phyloP scores from a whole-genome alignment of 2,797 vertebrate species.

The Manis crassicaudata region DNA sequence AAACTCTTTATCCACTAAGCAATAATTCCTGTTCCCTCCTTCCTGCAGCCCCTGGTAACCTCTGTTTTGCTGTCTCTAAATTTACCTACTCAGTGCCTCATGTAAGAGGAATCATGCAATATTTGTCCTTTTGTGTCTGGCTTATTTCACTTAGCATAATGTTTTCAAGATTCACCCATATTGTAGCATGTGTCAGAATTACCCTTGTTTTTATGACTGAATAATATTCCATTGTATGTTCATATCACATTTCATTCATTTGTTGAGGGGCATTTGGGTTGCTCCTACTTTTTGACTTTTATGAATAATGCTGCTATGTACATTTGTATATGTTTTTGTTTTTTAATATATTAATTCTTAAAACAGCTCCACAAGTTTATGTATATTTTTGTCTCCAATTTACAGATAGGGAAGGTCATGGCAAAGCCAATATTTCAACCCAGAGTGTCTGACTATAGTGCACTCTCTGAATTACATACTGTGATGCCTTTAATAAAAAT shows the following conservation, averaged over 20 bases:
- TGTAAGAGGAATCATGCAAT: not conserved
- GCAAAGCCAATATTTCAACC: not conserved
- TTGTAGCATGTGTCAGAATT: not conserved
- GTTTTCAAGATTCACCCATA: not conserved
- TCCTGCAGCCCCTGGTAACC: not conserved
- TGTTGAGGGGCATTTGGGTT: not conserved
- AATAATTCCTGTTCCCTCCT: not conserved
- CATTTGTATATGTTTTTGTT: not conserved
- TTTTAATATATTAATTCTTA: slow-evolving; percentile 1
- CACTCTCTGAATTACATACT: not conserved
- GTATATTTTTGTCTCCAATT: not conserved
- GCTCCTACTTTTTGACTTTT: not conserved
- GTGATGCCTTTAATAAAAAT: not conserved
- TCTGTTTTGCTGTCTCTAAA: not conserved
- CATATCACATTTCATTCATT: not conserved
- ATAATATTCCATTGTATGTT: not conserved
- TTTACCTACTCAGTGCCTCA: not conserved
- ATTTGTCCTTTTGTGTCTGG: not conserved
- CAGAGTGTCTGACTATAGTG: not conserved
- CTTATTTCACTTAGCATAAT: not conserved
- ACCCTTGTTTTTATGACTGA: not conserved
- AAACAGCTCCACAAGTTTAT: not conserved
- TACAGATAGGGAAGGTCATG: not conserved
- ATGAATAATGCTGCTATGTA: not conserved
- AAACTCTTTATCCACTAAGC: not conserved